Percentiles rank a stretch among this genome's conserved stretches.
Conservation (phyloP, 2,797 vertebrate genomes). For the Acanthis flammea region DNA sequence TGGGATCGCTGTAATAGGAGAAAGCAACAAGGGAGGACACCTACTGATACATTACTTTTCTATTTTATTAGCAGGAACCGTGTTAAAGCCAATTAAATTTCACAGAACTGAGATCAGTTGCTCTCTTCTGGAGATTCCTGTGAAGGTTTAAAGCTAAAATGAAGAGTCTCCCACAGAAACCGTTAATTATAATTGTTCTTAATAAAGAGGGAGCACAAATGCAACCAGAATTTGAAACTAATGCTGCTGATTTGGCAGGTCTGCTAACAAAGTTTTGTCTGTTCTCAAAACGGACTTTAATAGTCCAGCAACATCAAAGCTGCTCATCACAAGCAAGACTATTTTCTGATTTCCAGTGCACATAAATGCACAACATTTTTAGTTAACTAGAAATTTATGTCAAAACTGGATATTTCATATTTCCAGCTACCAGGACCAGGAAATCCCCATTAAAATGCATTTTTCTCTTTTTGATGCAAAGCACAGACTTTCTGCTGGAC, state of each 20-base stretch:
- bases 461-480: neutral
- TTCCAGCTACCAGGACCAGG: neutral
- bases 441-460: neutral
- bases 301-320: neutral
- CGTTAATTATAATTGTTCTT: constrained; percentile 63
- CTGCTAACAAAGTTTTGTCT: neutral
- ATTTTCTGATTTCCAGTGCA: neutral
- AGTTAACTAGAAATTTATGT: neutral
- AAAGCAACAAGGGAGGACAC: constrained; percentile 55
- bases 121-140: constrained; percentile 53
- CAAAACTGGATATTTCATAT: neutral
- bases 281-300: neutral
- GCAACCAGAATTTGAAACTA: constrained; percentile 34
- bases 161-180: constrained; percentile 50
- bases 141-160: constrained; percentile 55
- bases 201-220: constrained; percentile 43
- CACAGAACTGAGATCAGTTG: constrained; percentile 47
- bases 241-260: neutral
- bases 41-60: constrained; percentile 55
- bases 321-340: neutral
- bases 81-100: constrained; percentile 67
- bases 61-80: constrained; percentile 53
- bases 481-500: neutral
- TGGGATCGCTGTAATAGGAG: constrained; percentile 20
- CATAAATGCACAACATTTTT: neutral